These are phyloP conservation scores for Colinus virginianus DNA, from an alignment of 2,113 vertebrate species.

Conservation along the genomic window DNA sequence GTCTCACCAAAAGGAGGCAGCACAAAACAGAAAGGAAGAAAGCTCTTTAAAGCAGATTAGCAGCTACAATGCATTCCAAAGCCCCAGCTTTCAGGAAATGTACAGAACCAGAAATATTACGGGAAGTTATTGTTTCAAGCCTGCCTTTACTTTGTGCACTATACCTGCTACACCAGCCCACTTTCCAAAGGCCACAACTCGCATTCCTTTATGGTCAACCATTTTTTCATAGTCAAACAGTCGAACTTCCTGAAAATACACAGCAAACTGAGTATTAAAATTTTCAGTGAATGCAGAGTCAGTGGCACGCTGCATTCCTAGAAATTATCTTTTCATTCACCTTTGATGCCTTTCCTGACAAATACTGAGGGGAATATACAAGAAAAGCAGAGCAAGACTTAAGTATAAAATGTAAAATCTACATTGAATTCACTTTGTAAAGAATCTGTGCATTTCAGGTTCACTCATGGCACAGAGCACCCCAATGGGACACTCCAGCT, in stretches of 20 bases:
- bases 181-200: constrained; percentile 96
- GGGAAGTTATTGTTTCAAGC: constrained; percentile 29
- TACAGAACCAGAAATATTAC: not conserved
- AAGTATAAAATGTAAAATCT: not conserved
- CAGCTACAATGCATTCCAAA: not conserved
- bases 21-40: constrained; percentile 20
- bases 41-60: constrained; percentile 37
- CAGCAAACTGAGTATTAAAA: constrained; percentile 49
- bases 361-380: not conserved
- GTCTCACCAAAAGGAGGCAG: not conserved
- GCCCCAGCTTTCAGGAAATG: not conserved
- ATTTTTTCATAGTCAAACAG: constrained; percentile 99
- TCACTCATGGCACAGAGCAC: not conserved
- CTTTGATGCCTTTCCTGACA: not conserved
- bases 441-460: not conserved
- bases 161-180: constrained; percentile 98
- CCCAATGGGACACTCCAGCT: not conserved
- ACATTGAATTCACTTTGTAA: not conserved
- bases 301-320: not conserved
- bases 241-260: constrained; percentile 88
- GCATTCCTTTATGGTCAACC: constrained; percentile 91
- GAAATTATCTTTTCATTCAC: not conserved
- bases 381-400: not conserved
- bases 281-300: constrained; percentile 14
- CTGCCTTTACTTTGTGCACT: constrained; percentile 54